These are phyloP conservation scores for Eptatretus burgeri DNA, from an alignment of 2,113 vertebrate species.

Conservation along the genomic window DNA sequence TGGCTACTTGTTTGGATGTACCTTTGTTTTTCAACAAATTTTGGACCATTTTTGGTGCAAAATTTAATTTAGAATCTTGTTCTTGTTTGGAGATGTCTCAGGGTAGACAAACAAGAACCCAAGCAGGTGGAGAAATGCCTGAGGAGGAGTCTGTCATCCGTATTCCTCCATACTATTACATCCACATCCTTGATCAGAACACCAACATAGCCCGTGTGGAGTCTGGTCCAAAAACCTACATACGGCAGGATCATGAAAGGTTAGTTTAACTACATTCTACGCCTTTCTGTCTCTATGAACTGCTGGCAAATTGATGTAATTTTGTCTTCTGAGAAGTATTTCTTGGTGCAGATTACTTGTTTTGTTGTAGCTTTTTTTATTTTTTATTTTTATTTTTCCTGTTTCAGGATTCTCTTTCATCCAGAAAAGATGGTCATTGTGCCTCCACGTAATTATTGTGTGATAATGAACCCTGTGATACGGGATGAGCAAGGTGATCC, in stretches of 20 bases:
- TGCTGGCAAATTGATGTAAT: too few species aligned
- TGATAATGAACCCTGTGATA: constrained; percentile 30
- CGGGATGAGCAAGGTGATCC: constrained; percentile 15
- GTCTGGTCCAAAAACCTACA: constrained; percentile 47
- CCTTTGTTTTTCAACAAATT: too few species aligned
- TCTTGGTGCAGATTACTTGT: not conserved
- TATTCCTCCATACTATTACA: constrained; percentile 52
- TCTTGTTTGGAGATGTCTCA: too few species aligned
- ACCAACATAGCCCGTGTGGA: constrained; percentile 48
- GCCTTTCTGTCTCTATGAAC: too few species aligned
- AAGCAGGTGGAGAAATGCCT: too few species aligned
- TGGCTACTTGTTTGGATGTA: too few species aligned
- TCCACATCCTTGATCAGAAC: constrained; percentile 62
- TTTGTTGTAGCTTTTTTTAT: not conserved
- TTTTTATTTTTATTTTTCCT: not conserved
- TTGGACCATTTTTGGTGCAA: too few species aligned
- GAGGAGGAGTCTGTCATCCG: constrained; percentile 37
- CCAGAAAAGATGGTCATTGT: constrained; percentile 38
- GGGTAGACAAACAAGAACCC: too few species aligned
- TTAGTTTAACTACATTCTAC: constrained; percentile 10
- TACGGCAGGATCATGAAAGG: constrained; percentile 65
- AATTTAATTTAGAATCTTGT: too few species aligned
- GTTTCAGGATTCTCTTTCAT: constrained; percentile 26
- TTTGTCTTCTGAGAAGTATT: too few species aligned
- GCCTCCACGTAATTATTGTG: constrained; percentile 47